These are phyloP conservation scores for Poecile atricapillus DNA, from an alignment of 2,113 vertebrate species.

Conservation along the genomic window DNA sequence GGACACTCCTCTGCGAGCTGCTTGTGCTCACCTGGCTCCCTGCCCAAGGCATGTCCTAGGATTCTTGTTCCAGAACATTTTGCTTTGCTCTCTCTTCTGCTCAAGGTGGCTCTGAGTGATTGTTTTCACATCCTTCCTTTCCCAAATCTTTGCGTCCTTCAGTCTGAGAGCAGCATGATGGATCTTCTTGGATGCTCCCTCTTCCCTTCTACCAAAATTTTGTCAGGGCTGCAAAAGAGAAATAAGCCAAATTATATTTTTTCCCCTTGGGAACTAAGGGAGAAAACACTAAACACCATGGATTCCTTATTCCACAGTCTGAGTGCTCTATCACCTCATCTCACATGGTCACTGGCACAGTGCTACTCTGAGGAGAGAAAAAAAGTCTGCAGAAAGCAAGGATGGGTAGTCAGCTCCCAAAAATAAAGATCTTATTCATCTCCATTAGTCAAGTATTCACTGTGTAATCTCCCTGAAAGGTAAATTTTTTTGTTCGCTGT, in stretches of 20 bases:
- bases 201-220: neutral
- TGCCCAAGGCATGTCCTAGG: neutral
- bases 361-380: fast-evolving
- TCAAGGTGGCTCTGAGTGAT: neutral
- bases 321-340: fast-evolving
- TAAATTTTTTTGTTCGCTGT: neutral
- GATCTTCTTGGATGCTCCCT: neutral
- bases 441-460: neutral
- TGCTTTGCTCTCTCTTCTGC: neutral
- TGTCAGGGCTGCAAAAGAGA: neutral
- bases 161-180: neutral
- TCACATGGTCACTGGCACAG: neutral
- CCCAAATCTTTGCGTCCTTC: neutral
- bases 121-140: neutral
- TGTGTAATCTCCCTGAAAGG: neutral
- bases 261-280: neutral
- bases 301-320: neutral
- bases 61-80: neutral
- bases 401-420: neutral
- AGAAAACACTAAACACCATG: neutral
- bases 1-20: neutral
- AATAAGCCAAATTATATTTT: neutral
- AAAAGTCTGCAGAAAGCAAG: neutral
- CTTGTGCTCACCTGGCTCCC: neutral
- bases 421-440: neutral